These are phyloP conservation scores for Excalfactoria chinensis DNA, from an alignment of 2,113 vertebrate genomes.

Conservation along the genomic window DNA sequence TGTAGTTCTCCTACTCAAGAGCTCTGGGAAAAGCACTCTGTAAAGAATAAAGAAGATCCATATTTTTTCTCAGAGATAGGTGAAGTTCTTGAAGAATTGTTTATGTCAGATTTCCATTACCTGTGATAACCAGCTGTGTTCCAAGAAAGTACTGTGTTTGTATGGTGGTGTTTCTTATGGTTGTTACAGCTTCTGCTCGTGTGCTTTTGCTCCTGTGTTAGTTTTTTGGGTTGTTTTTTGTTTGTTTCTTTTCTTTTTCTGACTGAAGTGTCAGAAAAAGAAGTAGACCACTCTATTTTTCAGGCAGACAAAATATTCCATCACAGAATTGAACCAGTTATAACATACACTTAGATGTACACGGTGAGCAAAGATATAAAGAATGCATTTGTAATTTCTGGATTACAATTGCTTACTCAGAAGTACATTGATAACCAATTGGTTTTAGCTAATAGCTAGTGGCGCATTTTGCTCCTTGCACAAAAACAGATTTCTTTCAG, in stretches of 20 bases:
- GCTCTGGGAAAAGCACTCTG: background rate
- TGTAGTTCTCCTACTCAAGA: background rate
- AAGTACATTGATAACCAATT: background rate
- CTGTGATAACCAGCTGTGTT: constrained; percentile 44
- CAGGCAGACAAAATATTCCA: background rate
- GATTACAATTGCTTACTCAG: background rate
- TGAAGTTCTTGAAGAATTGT: background rate
- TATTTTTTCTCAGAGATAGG: background rate
- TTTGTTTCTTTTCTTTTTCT: background rate
- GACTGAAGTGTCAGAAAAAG: background rate
- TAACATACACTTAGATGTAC: background rate
- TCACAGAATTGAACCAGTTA: background rate
- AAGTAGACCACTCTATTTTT: background rate
- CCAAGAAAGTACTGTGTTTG: background rate
- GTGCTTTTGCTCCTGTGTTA: constrained; percentile 9
- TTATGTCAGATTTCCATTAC: constrained; percentile 17
- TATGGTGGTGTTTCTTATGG: constrained; percentile 27
- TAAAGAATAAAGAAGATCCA: background rate
- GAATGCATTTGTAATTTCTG: background rate
- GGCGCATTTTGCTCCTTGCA: background rate
- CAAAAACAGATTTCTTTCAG: background rate
- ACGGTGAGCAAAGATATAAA: background rate
- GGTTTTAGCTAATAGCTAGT: background rate
- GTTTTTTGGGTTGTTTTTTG: background rate
- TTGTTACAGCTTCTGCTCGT: constrained; percentile 21